Evolutionary conservation across 1,140 invertebrate species (phyloP), one percentile per base, ranked within the genome.

Genomic region (Drosophila mauritiana): DNA sequence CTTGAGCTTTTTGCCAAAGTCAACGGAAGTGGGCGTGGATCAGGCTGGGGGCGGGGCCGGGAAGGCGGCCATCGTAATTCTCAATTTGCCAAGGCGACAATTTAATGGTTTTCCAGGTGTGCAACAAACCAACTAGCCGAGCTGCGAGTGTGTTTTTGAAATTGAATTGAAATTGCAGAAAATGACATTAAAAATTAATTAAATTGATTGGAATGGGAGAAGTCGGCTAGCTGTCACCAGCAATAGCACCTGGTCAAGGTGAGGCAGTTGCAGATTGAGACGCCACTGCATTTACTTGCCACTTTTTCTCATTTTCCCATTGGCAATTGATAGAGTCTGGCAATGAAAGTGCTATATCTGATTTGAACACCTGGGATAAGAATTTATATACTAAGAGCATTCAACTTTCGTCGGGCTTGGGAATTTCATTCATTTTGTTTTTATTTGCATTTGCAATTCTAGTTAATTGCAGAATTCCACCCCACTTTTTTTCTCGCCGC

Each of bases 181-280:
- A 89, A 69, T 69, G 84, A 88, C 84, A 88, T 89, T 83, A 88
- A 89, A 89, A 88, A 89, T 89, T 88, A 88, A 89, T 89, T 89
- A 83, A 88, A 89, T 83, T 76, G 76, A 88, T 89, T 89, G 83
- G 73, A 88, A 88, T 67, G 58, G 54, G 37, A 27, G 39, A 45
- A 52, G 63, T 48, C 55, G 48, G 46, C 31, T 56, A 64, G 70
- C 27, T 62, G 81, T 73, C 67, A 85, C 43, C 40, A 27, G 40
- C 76, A 84, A 75, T 43, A 36, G 39, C 61, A 46, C 46, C 80
- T 65, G 56, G 49, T 36, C 39, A 46, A 43, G 27, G 31, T 5
- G 31, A 40, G 34, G 27, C 48, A 53, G 36, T 46, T 10, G 20
- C 22, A 36, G 17, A 45, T 34, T 22, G 45, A 53, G 42, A 22